These are phyloP conservation scores for Glyphotaelius pellucidus DNA, from an alignment of 2,888 invertebrate genomes.

Conservation along the genomic window DNA sequence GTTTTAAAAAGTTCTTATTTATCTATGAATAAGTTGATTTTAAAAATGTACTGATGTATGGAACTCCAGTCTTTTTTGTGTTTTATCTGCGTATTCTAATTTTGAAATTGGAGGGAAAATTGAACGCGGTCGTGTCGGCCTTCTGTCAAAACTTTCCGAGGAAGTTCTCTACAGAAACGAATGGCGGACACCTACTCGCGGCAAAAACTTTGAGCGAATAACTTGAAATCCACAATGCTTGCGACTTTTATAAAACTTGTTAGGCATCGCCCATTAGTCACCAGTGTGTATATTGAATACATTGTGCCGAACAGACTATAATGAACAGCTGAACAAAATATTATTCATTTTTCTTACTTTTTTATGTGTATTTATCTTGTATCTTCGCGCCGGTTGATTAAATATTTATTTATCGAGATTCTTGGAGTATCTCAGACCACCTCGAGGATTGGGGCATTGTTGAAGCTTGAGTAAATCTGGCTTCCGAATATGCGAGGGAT, in stretches of 20 bases:
- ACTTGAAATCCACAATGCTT: neutral
- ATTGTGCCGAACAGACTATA: neutral
- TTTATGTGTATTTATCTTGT: neutral
- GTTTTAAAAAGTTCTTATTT: neutral
- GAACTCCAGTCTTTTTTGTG: neutral
- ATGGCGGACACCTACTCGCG: slow-evolving; percentile 19
- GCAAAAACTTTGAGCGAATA: slow-evolving; percentile 7
- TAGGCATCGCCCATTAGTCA: neutral
- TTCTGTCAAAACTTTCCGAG: slow-evolving; percentile 32
- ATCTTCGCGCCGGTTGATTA: neutral
- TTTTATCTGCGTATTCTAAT: neutral
- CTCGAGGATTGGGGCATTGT: neutral
- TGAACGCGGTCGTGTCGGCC: slow-evolving; percentile 15
- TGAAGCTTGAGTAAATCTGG: neutral
- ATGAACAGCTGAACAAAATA: neutral
- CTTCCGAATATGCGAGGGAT: neutral
- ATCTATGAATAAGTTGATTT: neutral
- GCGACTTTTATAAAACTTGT: slow-evolving; percentile 29
- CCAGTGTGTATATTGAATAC: neutral
- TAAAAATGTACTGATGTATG: neutral
- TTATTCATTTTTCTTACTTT: neutral
- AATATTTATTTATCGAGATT: neutral
- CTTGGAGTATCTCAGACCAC: neutral
- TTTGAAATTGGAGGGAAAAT: neutral
- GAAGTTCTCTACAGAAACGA: slow-evolving; percentile 16